Evolutionary conservation across 2,888 invertebrate genomes (phyloP).

Genomic region (Drosophila anceps): DNA sequence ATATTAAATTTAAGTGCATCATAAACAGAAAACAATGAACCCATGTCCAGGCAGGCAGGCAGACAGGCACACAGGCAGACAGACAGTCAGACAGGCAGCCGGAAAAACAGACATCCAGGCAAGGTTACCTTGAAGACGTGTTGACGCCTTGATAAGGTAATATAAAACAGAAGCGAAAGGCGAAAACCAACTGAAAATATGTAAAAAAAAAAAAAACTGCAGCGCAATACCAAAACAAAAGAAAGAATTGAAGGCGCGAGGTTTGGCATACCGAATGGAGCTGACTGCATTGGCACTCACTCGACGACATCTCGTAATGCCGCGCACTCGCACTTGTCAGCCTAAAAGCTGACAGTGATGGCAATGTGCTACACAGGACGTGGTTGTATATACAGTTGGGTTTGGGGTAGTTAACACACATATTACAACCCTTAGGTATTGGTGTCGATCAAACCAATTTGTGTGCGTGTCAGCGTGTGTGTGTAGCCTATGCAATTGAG

Average conservation of each 20-base stretch:
- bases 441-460: constrained; percentile 79
- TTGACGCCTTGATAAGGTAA: constrained; percentile 29
- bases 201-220: constrained; percentile 16
- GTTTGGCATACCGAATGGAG: background rate
- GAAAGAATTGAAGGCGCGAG: background rate
- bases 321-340: constrained; percentile 74
- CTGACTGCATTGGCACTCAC: constrained; percentile 19
- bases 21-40: constrained; percentile 72
- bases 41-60: constrained; percentile 17
- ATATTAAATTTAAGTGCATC: constrained; percentile 82
- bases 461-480: constrained; percentile 16
- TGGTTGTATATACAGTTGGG: constrained; percentile 3
- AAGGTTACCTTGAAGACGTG: constrained; percentile 40
- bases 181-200: constrained; percentile 35
- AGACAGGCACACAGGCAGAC: constrained; percentile 9
- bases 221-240: constrained; percentile 8
- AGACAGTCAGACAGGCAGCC: background rate
- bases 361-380: constrained; percentile 63
- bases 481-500: constrained; percentile 73
- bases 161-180: constrained; percentile 15
- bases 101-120: constrained; percentile 3
- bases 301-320: constrained; percentile 66
- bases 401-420: constrained; percentile 48
- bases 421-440: constrained; percentile 71
- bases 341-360: constrained; percentile 78